Percentiles rank a stretch among this genome's conserved stretches.
Evolutionary conservation across 1,140 invertebrate genomes (phyloP).

Genomic region (Ostrea denselamellosa): DNA sequence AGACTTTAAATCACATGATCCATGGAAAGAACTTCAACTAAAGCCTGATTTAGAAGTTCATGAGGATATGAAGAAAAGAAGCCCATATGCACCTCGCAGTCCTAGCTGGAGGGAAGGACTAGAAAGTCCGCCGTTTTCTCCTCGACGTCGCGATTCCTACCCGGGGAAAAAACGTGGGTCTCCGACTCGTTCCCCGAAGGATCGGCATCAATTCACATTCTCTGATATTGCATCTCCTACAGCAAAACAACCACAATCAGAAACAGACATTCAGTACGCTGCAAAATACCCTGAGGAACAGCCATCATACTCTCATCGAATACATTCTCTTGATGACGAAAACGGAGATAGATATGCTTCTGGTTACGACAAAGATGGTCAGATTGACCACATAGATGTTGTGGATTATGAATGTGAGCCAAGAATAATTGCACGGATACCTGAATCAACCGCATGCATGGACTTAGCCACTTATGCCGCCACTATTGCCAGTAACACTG

Average conservation of each 20-base stretch:
- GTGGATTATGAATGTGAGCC: constrained; percentile 40
- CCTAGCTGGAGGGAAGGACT: constrained; percentile 75
- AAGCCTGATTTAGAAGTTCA: constrained; percentile 54
- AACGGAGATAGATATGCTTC: constrained; percentile 57
- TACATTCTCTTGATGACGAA: constrained; percentile 69
- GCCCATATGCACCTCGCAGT: constrained; percentile 71
- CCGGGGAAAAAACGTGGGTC: constrained; percentile 71
- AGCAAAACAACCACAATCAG: constrained; percentile 52
- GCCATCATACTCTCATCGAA: background rate
- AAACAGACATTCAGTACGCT: background rate
- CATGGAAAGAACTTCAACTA: constrained; percentile 58
- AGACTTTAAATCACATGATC: constrained; percentile 57
- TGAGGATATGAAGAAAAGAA: constrained; percentile 59
- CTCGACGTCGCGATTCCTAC: constrained; percentile 71
- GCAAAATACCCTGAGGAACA: background rate
- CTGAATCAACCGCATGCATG: constrained; percentile 68
- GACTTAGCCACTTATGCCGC: constrained; percentile 77
- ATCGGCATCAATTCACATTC: constrained; percentile 70
- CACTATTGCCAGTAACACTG: constrained; percentile 77
- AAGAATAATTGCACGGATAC: constrained; percentile 46
- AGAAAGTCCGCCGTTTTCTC: constrained; percentile 75
- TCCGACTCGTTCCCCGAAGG: constrained; percentile 68
- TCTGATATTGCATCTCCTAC: constrained; percentile 70
- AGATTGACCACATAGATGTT: background rate
- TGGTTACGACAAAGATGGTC: constrained; percentile 54